Conservation (phyloP, 2,888 invertebrate species). For the Clusia tigrina region DNA sequence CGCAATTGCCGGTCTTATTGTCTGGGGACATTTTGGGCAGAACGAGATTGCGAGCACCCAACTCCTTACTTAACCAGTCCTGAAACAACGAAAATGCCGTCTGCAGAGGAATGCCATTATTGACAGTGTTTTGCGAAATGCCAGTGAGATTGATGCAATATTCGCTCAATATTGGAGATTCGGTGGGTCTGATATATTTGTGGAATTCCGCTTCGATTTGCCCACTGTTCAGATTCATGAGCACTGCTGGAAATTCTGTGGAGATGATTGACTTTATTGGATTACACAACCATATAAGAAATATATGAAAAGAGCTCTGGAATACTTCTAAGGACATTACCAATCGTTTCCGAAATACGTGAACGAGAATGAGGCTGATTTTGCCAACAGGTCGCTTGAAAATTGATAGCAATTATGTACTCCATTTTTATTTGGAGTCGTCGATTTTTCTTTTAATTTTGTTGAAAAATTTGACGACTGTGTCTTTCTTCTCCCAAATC, state of each 20-base stretch:
- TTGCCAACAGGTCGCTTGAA: constrained; percentile 73
- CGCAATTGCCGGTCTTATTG: constrained; percentile 65
- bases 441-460: no score
- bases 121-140: constrained; percentile 68
- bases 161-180: constrained; percentile 67
- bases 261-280: no score
- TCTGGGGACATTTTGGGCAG: constrained; percentile 64
- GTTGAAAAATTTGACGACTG: no score
- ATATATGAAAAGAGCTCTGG: no score
- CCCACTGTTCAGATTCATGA: constrained; percentile 67
- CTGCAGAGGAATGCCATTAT: constrained; percentile 66
- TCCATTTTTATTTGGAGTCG: no score
- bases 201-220: constrained; percentile 70
- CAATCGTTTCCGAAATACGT: constrained; percentile 66
- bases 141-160: constrained; percentile 70
- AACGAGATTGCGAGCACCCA: constrained; percentile 53
- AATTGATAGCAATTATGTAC: constrained; percentile 68
- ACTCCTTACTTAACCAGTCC: constrained; percentile 67
- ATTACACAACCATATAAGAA: no score
- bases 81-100: constrained; percentile 67
- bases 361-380: constrained; percentile 62
- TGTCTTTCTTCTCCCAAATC: no score
- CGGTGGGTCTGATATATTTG: constrained; percentile 70
- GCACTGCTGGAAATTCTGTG: constrained; percentile 71
- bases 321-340: constrained; percentile 45